Conservation (phyloP, 2,888 invertebrate genomes). For the Tinea semifulvella region DNA sequence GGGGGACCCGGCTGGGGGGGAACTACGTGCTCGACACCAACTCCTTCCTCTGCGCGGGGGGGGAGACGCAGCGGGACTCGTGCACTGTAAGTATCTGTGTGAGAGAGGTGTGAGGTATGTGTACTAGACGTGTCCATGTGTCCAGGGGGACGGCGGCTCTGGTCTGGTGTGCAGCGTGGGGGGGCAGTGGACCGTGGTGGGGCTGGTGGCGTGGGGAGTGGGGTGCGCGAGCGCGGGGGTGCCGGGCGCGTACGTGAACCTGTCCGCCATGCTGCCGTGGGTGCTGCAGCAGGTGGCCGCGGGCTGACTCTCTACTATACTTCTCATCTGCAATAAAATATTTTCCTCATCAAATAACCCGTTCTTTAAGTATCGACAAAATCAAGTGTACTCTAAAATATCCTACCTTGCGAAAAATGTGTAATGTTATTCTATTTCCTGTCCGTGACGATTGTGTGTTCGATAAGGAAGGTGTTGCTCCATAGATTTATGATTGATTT, state of each 20-base stretch:
- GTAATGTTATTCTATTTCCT: no score
- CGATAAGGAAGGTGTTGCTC: no score
- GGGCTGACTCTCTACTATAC: slow-evolving; percentile 29
- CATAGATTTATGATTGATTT: no score
- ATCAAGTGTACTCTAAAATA: no score
- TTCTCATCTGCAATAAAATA: not conserved
- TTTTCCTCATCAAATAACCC: no score
- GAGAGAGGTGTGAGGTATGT: not conserved
- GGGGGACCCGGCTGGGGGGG: slow-evolving; percentile 71
- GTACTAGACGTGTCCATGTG: slow-evolving; percentile 16
- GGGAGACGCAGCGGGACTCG: slow-evolving; percentile 78
- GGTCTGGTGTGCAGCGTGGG: slow-evolving; percentile 71
- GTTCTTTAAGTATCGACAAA: no score
- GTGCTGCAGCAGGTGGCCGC: slow-evolving; percentile 65
- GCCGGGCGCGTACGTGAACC: slow-evolving; percentile 81
- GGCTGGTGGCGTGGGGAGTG: slow-evolving; percentile 79
- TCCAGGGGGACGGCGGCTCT: slow-evolving; percentile 78
- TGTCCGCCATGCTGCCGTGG: slow-evolving; percentile 74
- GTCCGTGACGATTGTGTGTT: no score
- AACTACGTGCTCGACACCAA: slow-evolving; percentile 69
- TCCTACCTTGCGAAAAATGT: no score
- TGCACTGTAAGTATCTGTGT: slow-evolving; percentile 70
- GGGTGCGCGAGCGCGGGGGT: slow-evolving; percentile 75
- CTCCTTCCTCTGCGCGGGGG: slow-evolving; percentile 83
- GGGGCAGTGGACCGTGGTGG: slow-evolving; percentile 69